Conservation (phyloP, 2,113 vertebrate species). For the Morone chrysops region DNA sequence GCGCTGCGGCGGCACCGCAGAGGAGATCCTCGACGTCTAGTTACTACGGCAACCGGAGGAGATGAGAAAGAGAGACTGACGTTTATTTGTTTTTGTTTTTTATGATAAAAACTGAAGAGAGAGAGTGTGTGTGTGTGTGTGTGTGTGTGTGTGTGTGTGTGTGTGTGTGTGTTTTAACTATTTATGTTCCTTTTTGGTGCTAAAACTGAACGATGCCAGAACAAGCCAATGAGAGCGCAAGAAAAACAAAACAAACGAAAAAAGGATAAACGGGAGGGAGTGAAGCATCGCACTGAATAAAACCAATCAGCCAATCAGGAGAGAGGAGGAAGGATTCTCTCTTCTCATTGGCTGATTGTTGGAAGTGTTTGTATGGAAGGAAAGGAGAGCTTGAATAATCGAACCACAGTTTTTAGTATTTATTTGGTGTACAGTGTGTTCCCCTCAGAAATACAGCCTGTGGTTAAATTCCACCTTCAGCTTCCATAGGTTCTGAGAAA, state of each 20-base stretch:
- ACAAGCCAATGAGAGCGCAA: conserved; percentile 52
- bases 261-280: background rate
- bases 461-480: too few species aligned
- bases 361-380: too few species aligned
- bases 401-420: too few species aligned
- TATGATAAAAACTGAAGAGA: conserved; percentile 20
- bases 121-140: background rate
- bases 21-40: conserved; percentile 96
- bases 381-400: too few species aligned
- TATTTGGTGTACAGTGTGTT: too few species aligned
- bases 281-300: conserved; percentile 34
- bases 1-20: conserved; percentile 97
- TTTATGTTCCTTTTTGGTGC: conserved; percentile 79
- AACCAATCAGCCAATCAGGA: conserved; percentile 14
- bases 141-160: conserved; percentile 12
- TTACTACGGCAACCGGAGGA: background rate
- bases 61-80: conserved; percentile 42
- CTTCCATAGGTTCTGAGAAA: too few species aligned
- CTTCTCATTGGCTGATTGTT: conserved; percentile 11
- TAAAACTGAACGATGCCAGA: conserved; percentile 53
- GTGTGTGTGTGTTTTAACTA: conserved; percentile 53
- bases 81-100: conserved; percentile 40
- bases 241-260: background rate
- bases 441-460: too few species aligned
- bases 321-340: background rate